Evolutionary conservation across 2,797 vertebrate species (phyloP), one percentile per base, ranked within the genome.

Genomic region (Gallinago stenura): DNA sequence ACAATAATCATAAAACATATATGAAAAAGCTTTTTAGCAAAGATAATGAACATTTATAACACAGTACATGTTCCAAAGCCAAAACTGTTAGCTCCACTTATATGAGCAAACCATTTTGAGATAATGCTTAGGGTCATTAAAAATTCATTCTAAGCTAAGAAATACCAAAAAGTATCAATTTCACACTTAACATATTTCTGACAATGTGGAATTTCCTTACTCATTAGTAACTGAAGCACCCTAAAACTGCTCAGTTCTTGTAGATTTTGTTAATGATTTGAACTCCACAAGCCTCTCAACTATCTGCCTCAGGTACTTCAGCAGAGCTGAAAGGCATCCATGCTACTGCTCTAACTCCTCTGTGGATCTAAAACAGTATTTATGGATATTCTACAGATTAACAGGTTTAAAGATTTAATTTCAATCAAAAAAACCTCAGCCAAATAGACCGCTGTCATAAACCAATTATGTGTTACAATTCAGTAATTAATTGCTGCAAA

Each of bases 201-300:
- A 62, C 77, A 87, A 66, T 57, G 58, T 28, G n/a, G 41, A 69
- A 94, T 94, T 97, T 97, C 76, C 84, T 91, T 37, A 89, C 79
- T 46, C 31, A 92, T 5, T 87, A 45, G 56, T 85, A 89, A 88
- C 7, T 82, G 56, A 93, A 87, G 45, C 17, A 75, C 60, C 18
- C 45, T 69, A 57, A 66, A 80, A 97, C 26, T 77, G 39, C 81
- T 58, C 10, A 71, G 22, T 3, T 82, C 10, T 92, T 37, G 12
- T 10, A 73, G 43, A 80, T 51, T 94, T 66, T 58, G 33, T 65
- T 93, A 84, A 41, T 31, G 1, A 69, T 22, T 45, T 1, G 0
- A 71, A 80, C n/a, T 64, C 53, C 61, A 61, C 28, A 66, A 69
- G 72, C 4, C 24, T 54, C 65, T 39, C 31, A 61, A 56, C 24